phyloP scores from a whole-genome alignment of 2,888 invertebrate species.

The Ormia ochracea region DNA sequence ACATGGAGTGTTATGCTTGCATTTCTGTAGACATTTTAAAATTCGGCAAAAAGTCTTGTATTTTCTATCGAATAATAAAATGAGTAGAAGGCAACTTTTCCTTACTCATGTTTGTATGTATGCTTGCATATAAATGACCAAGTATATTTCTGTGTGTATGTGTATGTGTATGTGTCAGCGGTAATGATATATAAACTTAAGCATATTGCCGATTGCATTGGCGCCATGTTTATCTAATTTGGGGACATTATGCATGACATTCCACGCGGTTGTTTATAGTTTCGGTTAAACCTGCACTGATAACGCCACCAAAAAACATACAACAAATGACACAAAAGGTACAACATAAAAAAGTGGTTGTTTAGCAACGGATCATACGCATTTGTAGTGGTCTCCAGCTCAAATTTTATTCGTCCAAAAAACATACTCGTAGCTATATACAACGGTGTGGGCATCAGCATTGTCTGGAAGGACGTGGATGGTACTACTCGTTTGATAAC shows the following conservation, averaged over 20 bases:
- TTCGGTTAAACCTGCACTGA: slow-evolving; percentile 76
- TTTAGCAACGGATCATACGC: slow-evolving; percentile 33
- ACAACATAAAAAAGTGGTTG: slow-evolving; percentile 11
- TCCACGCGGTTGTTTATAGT: slow-evolving; percentile 76
- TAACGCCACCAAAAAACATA: slow-evolving; percentile 65
- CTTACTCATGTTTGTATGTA: background rate
- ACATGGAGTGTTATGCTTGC: too few relatives aligned
- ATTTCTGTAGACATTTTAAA: too few relatives aligned
- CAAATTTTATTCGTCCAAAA: background rate
- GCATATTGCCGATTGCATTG: slow-evolving; percentile 60
- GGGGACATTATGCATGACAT: slow-evolving; percentile 78
- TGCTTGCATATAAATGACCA: background rate
- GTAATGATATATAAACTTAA: slow-evolving; percentile 57
- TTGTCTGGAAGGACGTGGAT: background rate
- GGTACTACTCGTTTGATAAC: slow-evolving; percentile 3
- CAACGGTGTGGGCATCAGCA: background rate
- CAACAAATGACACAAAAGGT: slow-evolving; percentile 27
- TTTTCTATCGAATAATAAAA: background rate
- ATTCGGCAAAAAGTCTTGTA: background rate
- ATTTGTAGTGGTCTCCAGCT: background rate
- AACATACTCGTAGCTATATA: background rate
- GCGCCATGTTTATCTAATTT: slow-evolving; percentile 63
- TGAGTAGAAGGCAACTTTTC: background rate
- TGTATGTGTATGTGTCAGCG: slow-evolving; percentile 3
- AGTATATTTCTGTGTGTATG: background rate